Conservation (phyloP, 2,113 vertebrate genomes). For the Origma solitaria region DNA sequence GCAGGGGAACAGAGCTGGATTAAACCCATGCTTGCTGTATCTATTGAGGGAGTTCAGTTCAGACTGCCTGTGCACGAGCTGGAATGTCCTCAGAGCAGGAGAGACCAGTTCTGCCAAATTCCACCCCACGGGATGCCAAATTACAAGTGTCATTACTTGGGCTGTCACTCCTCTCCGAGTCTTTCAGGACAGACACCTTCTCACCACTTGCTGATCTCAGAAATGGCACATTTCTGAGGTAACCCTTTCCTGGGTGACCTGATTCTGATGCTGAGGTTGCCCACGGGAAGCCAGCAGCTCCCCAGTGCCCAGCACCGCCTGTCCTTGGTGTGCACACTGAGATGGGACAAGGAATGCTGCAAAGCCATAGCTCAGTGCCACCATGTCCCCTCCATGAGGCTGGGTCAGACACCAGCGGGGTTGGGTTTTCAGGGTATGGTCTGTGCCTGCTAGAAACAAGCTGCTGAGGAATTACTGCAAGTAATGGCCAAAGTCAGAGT, state of each 20-base stretch:
- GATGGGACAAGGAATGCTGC: neutral
- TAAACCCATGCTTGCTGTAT: neutral
- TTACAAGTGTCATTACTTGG: neutral
- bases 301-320: accelerated
- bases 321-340: neutral
- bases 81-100: conserved; percentile 31
- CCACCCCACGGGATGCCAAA: neutral
- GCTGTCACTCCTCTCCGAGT: neutral
- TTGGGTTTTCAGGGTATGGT: neutral
- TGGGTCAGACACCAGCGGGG: neutral
- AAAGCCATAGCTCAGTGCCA: neutral
- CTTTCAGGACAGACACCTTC: neutral
- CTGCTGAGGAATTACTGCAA: neutral
- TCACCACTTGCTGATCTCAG: neutral
- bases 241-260: neutral
- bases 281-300: neutral
- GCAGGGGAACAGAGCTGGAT: neutral
- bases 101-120: conserved; percentile 57
- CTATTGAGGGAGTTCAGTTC: neutral
- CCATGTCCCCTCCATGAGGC: accelerated
- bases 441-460: neutral
- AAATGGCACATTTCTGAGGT: neutral
- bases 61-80: neutral
- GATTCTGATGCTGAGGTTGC: neutral
- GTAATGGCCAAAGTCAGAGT: neutral